These are phyloP conservation scores for Dipodomys stephensi DNA, from an alignment of 2,113 vertebrate genomes.

Conservation along the genomic window DNA sequence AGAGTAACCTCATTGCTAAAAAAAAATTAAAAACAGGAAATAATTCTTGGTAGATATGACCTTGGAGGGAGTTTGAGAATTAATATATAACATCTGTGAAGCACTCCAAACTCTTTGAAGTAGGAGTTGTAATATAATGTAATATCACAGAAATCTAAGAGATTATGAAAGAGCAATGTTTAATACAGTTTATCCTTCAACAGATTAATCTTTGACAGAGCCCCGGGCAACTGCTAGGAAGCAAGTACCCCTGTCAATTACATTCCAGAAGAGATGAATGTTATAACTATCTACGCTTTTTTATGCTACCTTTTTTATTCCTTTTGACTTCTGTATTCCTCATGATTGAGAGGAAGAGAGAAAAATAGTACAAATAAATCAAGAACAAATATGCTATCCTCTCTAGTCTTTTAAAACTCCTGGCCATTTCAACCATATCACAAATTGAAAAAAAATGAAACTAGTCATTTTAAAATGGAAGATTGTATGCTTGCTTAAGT, in stretches of 20 bases:
- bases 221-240: slow-evolving; percentile 51
- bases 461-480: neutral
- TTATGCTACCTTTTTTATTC: slow-evolving; percentile 53
- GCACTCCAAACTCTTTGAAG: slow-evolving; percentile 58
- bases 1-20: neutral
- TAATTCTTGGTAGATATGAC: slow-evolving; percentile 14
- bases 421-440: neutral
- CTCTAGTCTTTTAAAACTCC: neutral
- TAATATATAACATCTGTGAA: slow-evolving; percentile 57
- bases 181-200: slow-evolving; percentile 65
- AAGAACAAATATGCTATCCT: slow-evolving; percentile 3
- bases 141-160: slow-evolving; percentile 69
- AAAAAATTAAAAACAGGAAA: neutral
- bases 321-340: neutral
- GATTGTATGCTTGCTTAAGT: neutral
- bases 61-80: slow-evolving; percentile 54
- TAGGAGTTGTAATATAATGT: slow-evolving; percentile 64
- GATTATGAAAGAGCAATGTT: slow-evolving; percentile 58
- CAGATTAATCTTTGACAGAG: slow-evolving; percentile 62
- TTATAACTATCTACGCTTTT: slow-evolving; percentile 11
- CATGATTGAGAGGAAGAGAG: neutral
- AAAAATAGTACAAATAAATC: slow-evolving; percentile 27
- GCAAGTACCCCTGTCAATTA: slow-evolving; percentile 3
- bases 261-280: slow-evolving; percentile 51
- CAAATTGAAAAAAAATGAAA: neutral